A percentile compares a stretch with the other conserved stretches of the same genome.
phyloP scores from a whole-genome alignment of 2,113 vertebrate genomes.

The Protobothrops mucrosquamatus region DNA sequence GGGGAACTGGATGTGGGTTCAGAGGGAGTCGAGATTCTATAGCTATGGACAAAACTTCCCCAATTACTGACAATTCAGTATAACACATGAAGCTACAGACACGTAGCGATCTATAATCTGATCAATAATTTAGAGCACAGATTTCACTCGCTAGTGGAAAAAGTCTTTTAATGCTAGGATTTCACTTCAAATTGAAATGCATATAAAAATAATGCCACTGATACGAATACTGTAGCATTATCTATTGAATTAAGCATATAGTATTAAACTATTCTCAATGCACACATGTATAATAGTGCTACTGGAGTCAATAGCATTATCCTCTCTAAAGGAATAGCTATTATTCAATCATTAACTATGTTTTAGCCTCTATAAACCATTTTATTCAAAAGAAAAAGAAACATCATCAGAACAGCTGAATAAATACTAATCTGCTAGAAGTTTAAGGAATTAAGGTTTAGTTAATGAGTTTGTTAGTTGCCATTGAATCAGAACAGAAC shows the following conservation, averaged over 20 bases:
- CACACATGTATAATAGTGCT: background rate
- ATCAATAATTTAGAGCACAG: background rate
- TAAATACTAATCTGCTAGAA: background rate
- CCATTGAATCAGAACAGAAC: background rate
- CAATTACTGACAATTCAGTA: background rate
- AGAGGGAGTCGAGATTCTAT: background rate
- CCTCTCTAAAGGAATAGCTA: background rate
- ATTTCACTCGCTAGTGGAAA: background rate
- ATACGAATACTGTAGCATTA: background rate
- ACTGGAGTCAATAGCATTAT: background rate
- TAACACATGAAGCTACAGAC: no score
- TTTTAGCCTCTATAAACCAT: background rate
- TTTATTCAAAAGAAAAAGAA: background rate
- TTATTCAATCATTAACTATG: background rate
- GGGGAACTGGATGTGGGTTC: background rate
- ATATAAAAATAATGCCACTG: background rate
- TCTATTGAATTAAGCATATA: background rate
- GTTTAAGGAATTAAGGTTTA: background rate
- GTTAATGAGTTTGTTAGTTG: background rate
- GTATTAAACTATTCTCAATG: background rate
- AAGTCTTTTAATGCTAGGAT: background rate
- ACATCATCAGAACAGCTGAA: fast-evolving
- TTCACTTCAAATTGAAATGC: fast-evolving
- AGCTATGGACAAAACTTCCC: background rate
- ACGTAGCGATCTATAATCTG: background rate